Conservation (phyloP, 2,888 invertebrate species). For the Acronicta alni region DNA sequence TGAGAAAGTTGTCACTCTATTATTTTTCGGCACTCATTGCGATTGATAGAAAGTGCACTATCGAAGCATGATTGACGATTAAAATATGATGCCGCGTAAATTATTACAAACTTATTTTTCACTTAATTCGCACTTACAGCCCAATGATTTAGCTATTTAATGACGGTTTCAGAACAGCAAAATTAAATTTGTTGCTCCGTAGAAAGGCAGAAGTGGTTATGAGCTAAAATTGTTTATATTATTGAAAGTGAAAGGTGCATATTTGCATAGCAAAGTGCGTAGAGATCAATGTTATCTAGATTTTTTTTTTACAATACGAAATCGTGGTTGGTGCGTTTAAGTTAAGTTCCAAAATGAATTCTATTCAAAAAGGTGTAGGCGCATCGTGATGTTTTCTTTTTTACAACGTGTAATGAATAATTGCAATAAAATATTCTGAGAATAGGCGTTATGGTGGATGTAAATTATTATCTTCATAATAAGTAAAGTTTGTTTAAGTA, state of each 20-base stretch:
- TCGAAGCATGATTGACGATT: conserved; percentile 35
- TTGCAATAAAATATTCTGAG: conserved; percentile 12
- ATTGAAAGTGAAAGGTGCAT: conserved; percentile 2
- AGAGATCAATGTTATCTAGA: conserved; percentile 23
- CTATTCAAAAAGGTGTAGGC: conserved; percentile 5
- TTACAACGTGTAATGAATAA: conserved; percentile 23
- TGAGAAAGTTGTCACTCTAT: conserved; percentile 51
- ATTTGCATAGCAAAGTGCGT: conserved; percentile 4
- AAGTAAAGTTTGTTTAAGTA: conserved; percentile 1
- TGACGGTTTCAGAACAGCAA: conserved; percentile 1
- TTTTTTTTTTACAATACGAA: conserved; percentile 15
- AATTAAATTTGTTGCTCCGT: conserved; percentile 11
- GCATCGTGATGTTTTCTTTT: conserved; percentile 17
- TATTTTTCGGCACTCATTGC: conserved; percentile 63
- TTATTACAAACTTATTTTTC: conserved; percentile 14
- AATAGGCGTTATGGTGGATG: conserved; percentile 3
- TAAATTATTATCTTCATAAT: conserved; percentile 4
- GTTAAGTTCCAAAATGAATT: conserved; percentile 28
- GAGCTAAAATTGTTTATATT: conserved; percentile 6
- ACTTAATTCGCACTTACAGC: conserved; percentile 1
- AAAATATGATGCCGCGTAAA: conserved; percentile 13
- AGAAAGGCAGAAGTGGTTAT: conserved; percentile 7
- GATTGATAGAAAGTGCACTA: conserved; percentile 65
- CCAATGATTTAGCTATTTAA: neutral
- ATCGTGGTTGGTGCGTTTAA: neutral